Percentiles rank a stretch among this genome's conserved stretches.
Conservation (phyloP, 1,140 invertebrate species). For the Pseudoatta argentina region DNA sequence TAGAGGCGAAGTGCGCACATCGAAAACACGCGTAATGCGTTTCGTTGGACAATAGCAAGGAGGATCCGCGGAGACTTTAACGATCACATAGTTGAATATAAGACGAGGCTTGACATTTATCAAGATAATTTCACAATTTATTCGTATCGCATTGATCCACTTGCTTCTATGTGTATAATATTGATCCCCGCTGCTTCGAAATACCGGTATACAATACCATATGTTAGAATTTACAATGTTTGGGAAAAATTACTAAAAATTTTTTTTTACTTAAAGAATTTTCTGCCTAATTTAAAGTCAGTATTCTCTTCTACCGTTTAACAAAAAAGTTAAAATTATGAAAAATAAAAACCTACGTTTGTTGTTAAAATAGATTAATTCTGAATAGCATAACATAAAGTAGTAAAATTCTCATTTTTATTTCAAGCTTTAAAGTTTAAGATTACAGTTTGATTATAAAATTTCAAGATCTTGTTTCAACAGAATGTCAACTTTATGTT, state of each 20-base stretch:
- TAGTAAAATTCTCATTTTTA: neutral
- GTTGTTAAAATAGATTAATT: neutral
- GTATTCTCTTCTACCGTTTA: neutral
- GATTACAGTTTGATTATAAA: neutral
- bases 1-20: neutral
- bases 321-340: neutral
- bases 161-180: conserved; percentile 26
- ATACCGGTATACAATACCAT: neutral
- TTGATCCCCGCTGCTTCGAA: conserved; percentile 36
- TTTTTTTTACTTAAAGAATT: neutral
- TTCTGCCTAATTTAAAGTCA: neutral
- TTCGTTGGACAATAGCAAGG: conserved; percentile 16
- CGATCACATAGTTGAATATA: conserved; percentile 42
- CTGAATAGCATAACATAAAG: neutral
- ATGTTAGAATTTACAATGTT: neutral
- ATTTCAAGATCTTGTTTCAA: neutral
- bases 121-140: conserved; percentile 41
- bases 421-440: neutral
- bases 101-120: neutral
- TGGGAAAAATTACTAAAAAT: neutral
- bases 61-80: conserved; percentile 51
- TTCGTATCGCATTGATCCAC: neutral
- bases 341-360: neutral
- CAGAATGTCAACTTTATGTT: neutral
- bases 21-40: neutral